Percentiles rank a stretch among this genome's conserved stretches.
Conservation (phyloP, 1,140 invertebrate genomes). For the Potamilus streckersoni region DNA sequence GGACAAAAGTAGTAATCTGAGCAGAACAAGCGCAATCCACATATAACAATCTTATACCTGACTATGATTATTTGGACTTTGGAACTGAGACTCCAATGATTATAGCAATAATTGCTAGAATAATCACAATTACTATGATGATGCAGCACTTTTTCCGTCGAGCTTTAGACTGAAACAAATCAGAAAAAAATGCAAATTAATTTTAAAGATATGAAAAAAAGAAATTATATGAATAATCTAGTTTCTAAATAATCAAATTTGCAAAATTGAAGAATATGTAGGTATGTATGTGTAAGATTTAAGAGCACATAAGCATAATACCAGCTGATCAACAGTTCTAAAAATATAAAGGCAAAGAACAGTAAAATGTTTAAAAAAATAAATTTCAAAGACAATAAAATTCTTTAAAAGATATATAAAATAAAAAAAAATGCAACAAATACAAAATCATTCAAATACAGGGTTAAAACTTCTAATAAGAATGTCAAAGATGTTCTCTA, state of each 20-base stretch:
- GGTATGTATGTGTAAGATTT: too few relatives aligned
- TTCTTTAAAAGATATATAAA: too few relatives aligned
- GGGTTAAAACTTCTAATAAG: not conserved
- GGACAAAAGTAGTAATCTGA: too few relatives aligned
- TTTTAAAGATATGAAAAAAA: slow-evolving; percentile 28
- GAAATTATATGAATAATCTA: slow-evolving; percentile 5
- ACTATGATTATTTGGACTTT: slow-evolving; percentile 3
- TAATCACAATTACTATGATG: slow-evolving; percentile 74
- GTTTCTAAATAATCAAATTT: slow-evolving; percentile 4
- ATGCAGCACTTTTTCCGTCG: slow-evolving; percentile 88
- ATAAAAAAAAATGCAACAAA: too few relatives aligned
- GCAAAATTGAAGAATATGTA: not conserved
- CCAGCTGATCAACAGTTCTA: not conserved
- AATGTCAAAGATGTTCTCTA: too few relatives aligned
- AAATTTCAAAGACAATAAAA: too few relatives aligned
- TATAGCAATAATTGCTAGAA: slow-evolving; percentile 79
- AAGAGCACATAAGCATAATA: not conserved
- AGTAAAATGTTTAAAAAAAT: not conserved
- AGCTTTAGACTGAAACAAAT: slow-evolving; percentile 77
- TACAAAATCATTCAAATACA: not conserved
- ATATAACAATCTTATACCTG: too few relatives aligned
- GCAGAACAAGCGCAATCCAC: too few relatives aligned
- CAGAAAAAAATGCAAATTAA: slow-evolving; percentile 58
- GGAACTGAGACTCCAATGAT: slow-evolving; percentile 71
- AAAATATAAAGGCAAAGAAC: too few relatives aligned